Conservation (phyloP, 1,140 invertebrate species). For the Triops cancriformis region DNA sequence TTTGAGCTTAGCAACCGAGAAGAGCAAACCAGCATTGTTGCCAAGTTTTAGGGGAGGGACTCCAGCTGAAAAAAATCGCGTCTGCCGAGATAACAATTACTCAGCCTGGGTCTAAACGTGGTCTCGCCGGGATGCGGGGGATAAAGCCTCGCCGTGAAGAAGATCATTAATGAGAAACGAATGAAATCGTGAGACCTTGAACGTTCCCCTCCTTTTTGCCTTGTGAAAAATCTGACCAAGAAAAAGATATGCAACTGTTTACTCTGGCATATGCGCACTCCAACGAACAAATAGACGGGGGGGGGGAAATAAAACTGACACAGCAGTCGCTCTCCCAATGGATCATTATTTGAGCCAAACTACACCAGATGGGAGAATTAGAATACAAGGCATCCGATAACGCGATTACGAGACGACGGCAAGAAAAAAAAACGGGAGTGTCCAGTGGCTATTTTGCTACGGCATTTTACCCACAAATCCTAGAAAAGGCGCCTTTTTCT, state of each 20-base stretch:
- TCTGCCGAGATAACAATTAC: not conserved
- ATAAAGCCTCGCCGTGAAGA: not conserved
- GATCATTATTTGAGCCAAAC: no score
- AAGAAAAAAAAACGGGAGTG: no score
- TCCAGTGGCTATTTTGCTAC: no score
- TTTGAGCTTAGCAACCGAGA: not conserved
- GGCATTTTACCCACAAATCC: no score
- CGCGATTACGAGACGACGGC: no score
- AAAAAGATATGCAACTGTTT: not conserved
- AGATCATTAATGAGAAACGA: constrained; percentile 14
- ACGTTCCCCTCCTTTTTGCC: not conserved
- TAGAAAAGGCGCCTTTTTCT: no score
- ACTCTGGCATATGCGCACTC: no score
- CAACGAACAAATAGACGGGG: no score
- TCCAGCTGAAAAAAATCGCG: not conserved
- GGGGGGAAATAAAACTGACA: no score
- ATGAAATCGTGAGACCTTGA: constrained; percentile 5
- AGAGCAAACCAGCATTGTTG: constrained; percentile 4
- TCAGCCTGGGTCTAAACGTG: not conserved
- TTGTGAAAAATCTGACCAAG: not conserved
- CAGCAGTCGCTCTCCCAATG: no score
- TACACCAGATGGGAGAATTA: no score
- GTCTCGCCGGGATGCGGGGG: not conserved
- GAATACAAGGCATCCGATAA: no score
- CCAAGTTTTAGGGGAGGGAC: not conserved